phyloP scores from a whole-genome alignment of 2,888 invertebrate genomes.

The Encarsia formosa region DNA sequence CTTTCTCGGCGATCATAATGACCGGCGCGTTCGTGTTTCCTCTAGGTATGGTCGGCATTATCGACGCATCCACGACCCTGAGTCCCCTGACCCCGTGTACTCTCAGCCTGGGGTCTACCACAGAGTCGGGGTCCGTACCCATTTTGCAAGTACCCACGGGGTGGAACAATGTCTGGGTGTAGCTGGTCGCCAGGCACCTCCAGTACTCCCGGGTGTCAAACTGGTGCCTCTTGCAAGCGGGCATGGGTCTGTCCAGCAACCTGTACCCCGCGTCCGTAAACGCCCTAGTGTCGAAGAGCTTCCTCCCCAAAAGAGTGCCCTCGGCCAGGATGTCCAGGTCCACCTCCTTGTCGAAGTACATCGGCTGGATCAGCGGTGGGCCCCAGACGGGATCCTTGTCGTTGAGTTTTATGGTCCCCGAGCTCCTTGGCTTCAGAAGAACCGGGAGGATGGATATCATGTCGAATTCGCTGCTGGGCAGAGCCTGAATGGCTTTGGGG shows the following conservation, averaged over 20 bases:
- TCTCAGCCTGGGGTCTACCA: slow-evolving; percentile 51
- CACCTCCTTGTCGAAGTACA: background rate
- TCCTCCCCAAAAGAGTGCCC: background rate
- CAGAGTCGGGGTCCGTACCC: slow-evolving; percentile 53
- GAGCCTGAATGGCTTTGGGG: slow-evolving; percentile 43
- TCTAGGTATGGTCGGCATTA: slow-evolving; percentile 56
- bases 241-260: background rate
- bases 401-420: background rate
- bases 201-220: slow-evolving; percentile 64
- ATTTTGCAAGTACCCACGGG: slow-evolving; percentile 54
- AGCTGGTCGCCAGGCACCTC: slow-evolving; percentile 67
- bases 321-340: background rate
- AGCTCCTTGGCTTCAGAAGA: background rate
- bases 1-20: slow-evolving; percentile 59
- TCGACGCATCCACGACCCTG: slow-evolving; percentile 57
- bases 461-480: slow-evolving; percentile 40
- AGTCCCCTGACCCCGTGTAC: slow-evolving; percentile 54
- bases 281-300: background rate
- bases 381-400: background rate
- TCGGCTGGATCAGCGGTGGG: background rate
- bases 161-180: slow-evolving; percentile 64
- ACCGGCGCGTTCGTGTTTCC: slow-evolving; percentile 58
- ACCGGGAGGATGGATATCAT: slow-evolving; percentile 34
- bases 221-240: background rate
- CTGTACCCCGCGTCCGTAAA: background rate